Base-by-base conservation (phyloP, 2,888 invertebrate genomes). In the Tachina lurida region DNA sequence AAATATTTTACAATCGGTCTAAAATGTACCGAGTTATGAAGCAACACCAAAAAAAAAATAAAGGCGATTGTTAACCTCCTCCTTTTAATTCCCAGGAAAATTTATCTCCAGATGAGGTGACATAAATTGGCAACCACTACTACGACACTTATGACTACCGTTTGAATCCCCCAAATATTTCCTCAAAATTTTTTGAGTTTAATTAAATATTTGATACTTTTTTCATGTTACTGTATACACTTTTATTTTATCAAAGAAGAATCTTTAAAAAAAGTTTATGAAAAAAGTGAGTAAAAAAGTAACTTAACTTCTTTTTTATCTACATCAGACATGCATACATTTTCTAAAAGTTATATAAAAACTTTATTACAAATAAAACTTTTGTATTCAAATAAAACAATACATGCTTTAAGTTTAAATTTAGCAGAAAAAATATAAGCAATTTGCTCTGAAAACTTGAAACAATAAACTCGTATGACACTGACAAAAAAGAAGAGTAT, bases 351-450 rank as follows among this genome's bases (percentile, higher is more conserved):
- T 3, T 12, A 39, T 43, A 22, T 3, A 47, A 45, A 49, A 62
- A 39, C 10, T 60, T 74, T 62, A 10, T 60, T 31, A 31, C 41
- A 31, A 49, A 41, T 52, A 75, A 63, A 75, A 75, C 62, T 43
- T 63, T 54, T 58, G 2, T 58, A 71, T 45, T 58, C 19, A 45
- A 9, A 54, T 52, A 65, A 75, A 41, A 54, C 47, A 39, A 39
- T 47, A 15, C 10, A 60, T 39, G 39, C 41, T 49, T 60, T 49
- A 49, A 39, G 31, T 17, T 60, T 31, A 73, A 73, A 62, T 73
- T 73, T 58, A 49, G 60, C 60, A 60, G 19, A 73, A 73, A 73
- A 60, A 47, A 45, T 31, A 71, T 19, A 15, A 13, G 10, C 12
- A 52, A 39, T 13, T 49, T 9, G 5, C 17, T 13, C 39, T 17